A percentile compares a stretch with the other conserved stretches of the same genome.
Conservation (phyloP, 2,797 vertebrate genomes). For the Emydoidea blandingii region DNA sequence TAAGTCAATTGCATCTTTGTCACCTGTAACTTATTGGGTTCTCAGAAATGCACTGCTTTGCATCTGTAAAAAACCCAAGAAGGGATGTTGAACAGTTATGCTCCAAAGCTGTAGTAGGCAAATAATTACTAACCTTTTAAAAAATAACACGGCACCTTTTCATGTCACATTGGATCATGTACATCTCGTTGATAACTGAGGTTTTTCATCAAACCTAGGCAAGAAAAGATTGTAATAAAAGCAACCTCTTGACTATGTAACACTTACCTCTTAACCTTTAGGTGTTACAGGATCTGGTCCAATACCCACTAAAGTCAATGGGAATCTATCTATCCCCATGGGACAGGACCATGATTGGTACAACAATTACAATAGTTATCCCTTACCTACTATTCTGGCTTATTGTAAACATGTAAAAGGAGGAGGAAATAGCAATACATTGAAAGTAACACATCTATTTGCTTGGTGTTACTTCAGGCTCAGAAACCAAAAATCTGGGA, state of each 20-base stretch:
- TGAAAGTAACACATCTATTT: neutral
- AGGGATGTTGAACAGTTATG: neutral
- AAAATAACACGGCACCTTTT: neutral
- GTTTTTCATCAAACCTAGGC: neutral
- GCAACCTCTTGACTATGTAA: neutral
- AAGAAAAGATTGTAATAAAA: neutral
- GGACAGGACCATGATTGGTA: neutral
- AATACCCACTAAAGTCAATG: neutral
- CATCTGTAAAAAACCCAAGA: neutral
- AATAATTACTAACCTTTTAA: neutral
- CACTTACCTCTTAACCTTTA: neutral
- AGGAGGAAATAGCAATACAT: slow-evolving; percentile 5
- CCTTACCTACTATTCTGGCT: neutral
- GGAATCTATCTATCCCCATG: neutral
- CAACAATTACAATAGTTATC: neutral
- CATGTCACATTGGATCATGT: neutral
- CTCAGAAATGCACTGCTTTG: neutral
- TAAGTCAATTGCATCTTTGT: neutral
- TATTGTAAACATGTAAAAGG: neutral
- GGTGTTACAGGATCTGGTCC: neutral
- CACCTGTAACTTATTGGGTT: neutral
- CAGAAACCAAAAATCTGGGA: neutral
- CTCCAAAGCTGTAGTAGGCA: neutral
- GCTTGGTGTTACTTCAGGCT: neutral
- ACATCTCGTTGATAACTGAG: neutral